Evolutionary conservation across 2,113 vertebrate genomes (phyloP).

Genomic region (Aleadryas rufinucha): DNA sequence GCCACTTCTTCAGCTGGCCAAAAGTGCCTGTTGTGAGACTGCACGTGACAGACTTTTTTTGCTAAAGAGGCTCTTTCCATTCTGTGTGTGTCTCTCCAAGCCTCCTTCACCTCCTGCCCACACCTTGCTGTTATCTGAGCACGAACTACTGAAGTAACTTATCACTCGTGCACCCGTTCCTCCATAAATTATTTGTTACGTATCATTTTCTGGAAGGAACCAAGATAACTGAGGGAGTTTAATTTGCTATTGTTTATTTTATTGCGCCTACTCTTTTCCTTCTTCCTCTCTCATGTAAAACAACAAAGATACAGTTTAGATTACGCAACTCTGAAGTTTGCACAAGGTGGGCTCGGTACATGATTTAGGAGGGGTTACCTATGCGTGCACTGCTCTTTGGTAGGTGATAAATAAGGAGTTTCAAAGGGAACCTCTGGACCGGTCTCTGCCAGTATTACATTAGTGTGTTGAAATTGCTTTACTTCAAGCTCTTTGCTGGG

Average conservation of each 20-base stretch:
- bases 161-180: not conserved
- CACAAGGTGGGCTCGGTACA: not conserved
- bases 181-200: not conserved
- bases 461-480: not conserved
- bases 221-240: not conserved
- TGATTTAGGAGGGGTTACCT: not conserved
- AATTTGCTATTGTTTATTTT: not conserved
- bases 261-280: not conserved
- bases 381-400: not conserved
- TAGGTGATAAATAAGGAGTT: not conserved
- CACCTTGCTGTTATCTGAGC: not conserved
- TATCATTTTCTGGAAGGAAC: not conserved
- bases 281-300: not conserved
- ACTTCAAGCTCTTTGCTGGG: not conserved
- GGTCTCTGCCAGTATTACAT: not conserved
- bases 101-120: not conserved
- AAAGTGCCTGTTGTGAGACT: not conserved
- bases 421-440: not conserved
- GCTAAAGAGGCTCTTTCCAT: not conserved
- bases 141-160: not conserved
- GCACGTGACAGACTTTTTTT: accelerated
- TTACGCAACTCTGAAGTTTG: not conserved
- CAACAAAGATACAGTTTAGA: not conserved
- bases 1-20: not conserved
- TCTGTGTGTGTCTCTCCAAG: not conserved